Percentiles rank a stretch among this genome's conserved stretches.
These are phyloP conservation scores for Ancistrus triradiatus DNA, from an alignment of 2,113 vertebrate species.

Conservation along the genomic window DNA sequence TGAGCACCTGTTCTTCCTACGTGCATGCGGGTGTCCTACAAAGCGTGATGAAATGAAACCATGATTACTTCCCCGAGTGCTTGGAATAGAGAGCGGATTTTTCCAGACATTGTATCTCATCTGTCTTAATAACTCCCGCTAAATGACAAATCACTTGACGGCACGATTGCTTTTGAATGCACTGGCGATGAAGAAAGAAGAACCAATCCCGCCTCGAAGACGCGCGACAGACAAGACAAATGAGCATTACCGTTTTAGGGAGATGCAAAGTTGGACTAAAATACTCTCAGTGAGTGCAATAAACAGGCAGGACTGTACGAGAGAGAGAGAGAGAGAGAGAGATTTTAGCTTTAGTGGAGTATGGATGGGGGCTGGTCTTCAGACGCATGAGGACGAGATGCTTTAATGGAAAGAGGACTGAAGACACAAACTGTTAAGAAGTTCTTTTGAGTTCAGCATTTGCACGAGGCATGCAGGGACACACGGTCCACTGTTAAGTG, in stretches of 20 bases:
- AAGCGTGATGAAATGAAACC: slow-evolving; percentile 25
- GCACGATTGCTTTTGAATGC: slow-evolving; percentile 27
- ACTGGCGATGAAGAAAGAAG: not conserved
- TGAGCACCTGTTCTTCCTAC: slow-evolving; percentile 4
- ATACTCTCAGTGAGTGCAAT: not conserved
- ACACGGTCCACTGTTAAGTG: too few species aligned
- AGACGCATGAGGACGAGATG: too few species aligned
- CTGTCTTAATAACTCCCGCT: slow-evolving; percentile 36
- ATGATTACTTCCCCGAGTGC: slow-evolving; percentile 29
- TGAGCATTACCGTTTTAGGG: not conserved
- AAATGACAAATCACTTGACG: slow-evolving; percentile 40
- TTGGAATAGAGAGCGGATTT: slow-evolving; percentile 18
- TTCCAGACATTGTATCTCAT: slow-evolving; percentile 13
- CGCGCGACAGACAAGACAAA: not conserved
- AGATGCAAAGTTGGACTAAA: not conserved
- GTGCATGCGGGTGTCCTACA: slow-evolving; percentile 6
- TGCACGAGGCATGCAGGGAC: too few species aligned
- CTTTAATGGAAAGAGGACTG: too few species aligned
- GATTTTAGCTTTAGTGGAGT: too few species aligned
- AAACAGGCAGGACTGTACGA: not conserved
- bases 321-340: not conserved
- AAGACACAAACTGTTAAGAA: too few species aligned
- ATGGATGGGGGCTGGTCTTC: too few species aligned
- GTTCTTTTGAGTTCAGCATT: too few species aligned
- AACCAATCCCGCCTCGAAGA: slow-evolving; percentile 23